phyloP scores from a whole-genome alignment of 2,888 invertebrate species.

The Clunio marinus region DNA sequence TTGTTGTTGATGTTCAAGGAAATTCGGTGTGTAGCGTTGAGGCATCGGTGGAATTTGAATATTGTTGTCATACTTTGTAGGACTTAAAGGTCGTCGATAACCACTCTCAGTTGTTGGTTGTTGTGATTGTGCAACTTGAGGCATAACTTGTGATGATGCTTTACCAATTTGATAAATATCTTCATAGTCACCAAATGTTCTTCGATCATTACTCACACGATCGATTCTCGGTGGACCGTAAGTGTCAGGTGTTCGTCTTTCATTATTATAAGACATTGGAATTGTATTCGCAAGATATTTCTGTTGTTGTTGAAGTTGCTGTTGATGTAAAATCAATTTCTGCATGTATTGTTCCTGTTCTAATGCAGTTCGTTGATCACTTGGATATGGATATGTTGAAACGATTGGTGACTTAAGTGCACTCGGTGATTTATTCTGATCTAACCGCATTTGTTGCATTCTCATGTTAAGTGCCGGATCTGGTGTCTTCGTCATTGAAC shows the following conservation, averaged over 20 bases:
- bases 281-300: slow-evolving; percentile 42
- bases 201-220: slow-evolving; percentile 45
- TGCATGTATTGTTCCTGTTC: slow-evolving; percentile 49
- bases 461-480: slow-evolving; percentile 51
- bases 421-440: slow-evolving; percentile 49
- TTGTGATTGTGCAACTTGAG: slow-evolving; percentile 33
- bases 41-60: slow-evolving; percentile 49
- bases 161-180: slow-evolving; percentile 58
- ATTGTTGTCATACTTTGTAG: slow-evolving; percentile 53
- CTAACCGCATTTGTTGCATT: slow-evolving; percentile 52
- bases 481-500: slow-evolving; percentile 43
- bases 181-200: slow-evolving; percentile 66
- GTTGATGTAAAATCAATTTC: slow-evolving; percentile 47
- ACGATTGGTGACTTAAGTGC: slow-evolving; percentile 50
- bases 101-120: slow-evolving; percentile 45
- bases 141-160: slow-evolving; percentile 27
- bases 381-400: slow-evolving; percentile 55
- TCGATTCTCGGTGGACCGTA: slow-evolving; percentile 64
- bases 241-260: slow-evolving; percentile 77
- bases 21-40: slow-evolving; percentile 49
- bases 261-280: slow-evolving; percentile 49
- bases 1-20: slow-evolving; percentile 46
- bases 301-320: slow-evolving; percentile 40
- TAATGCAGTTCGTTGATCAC: slow-evolving; percentile 44
- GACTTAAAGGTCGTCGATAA: slow-evolving; percentile 61